These are phyloP conservation scores for Clarias pachynema DNA, from an alignment of 2,797 vertebrate species.

Conservation along the genomic window DNA sequence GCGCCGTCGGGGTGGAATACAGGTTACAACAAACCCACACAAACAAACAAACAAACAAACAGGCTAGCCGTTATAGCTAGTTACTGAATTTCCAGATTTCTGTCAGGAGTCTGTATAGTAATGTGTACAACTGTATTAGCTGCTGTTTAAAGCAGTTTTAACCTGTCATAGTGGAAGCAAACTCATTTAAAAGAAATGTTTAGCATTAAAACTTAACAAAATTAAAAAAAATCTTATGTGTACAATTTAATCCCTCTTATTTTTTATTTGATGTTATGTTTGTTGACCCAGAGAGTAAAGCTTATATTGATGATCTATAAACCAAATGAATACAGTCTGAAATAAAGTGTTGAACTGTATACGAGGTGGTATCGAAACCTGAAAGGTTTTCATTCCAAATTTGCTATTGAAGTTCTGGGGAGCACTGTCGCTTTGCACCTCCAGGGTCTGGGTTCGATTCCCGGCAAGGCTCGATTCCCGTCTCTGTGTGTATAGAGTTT, in stretches of 20 bases:
- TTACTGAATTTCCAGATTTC: too few relatives aligned
- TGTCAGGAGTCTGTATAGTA: not conserved
- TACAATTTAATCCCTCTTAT: not conserved
- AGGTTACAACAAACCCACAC: constrained; percentile 12
- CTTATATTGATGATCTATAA: not conserved
- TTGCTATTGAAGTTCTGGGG: too few relatives aligned
- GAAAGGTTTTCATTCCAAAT: too few relatives aligned
- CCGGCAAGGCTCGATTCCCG: too few relatives aligned
- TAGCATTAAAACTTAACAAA: not conserved
- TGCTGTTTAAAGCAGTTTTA: not conserved
- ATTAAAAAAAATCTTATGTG: not conserved
- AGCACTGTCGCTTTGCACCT: too few relatives aligned
- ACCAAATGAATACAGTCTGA: not conserved
- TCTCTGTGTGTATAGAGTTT: too few relatives aligned
- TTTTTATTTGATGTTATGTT: not conserved
- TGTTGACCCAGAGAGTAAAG: not conserved
- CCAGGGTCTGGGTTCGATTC: too few relatives aligned
- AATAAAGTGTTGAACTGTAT: not conserved
- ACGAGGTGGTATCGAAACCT: too few relatives aligned
- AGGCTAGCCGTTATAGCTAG: not conserved
- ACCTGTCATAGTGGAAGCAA: too few relatives aligned
- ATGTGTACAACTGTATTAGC: not conserved
- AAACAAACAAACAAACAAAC: not conserved
- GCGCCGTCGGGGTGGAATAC: constrained; percentile 44
- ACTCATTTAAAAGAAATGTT: not conserved